Percentiles rank a stretch among this genome's conserved stretches.
Evolutionary conservation across 2,797 vertebrate species (phyloP).

Genomic region (Rhinogobio ventralis): DNA sequence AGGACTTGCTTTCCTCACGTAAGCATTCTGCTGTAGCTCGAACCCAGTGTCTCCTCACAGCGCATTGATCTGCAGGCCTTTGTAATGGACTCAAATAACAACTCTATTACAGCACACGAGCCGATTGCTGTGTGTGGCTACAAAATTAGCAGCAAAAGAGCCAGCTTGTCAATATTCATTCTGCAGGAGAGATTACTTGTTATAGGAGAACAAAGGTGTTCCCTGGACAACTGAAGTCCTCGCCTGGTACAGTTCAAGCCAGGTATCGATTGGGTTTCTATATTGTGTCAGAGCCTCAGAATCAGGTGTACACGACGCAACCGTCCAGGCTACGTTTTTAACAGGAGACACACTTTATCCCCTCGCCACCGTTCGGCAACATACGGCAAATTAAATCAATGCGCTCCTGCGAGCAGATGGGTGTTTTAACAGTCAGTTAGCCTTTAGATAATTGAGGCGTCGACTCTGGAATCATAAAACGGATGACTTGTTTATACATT

Average conservation of each 20-base stretch:
- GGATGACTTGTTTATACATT: slow-evolving; percentile 99
- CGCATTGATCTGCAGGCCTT: slow-evolving; percentile 87
- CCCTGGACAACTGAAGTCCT: slow-evolving; percentile 83
- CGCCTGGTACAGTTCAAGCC: slow-evolving; percentile 72
- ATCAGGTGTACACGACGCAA: background rate
- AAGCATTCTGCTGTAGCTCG: slow-evolving; percentile 33
- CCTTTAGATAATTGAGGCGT: slow-evolving; percentile 99
- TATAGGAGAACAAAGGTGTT: slow-evolving; percentile 91
- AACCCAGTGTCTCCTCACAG: background rate
- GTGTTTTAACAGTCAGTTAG: slow-evolving; percentile 99
- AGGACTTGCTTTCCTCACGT: slow-evolving; percentile 35
- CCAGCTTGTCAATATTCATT: slow-evolving; percentile 89
- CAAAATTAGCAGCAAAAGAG: slow-evolving; percentile 83
- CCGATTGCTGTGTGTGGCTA: slow-evolving; percentile 78
- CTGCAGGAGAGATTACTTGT: slow-evolving; percentile 85
- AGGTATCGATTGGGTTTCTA: slow-evolving; percentile 83
- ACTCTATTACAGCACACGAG: slow-evolving; percentile 86
- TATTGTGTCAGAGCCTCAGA: slow-evolving; percentile 68
- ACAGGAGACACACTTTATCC: background rate
- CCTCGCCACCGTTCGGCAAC: slow-evolving; percentile 85
- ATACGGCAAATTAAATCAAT: slow-evolving; percentile 99
- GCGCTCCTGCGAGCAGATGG: slow-evolving; percentile 99
- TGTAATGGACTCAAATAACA: slow-evolving; percentile 93
- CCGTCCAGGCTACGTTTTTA: background rate
- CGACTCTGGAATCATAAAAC: slow-evolving; percentile 98